Base-by-base conservation (phyloP, 2,797 vertebrate genomes). In the Rhabdomys pumilio region DNA sequence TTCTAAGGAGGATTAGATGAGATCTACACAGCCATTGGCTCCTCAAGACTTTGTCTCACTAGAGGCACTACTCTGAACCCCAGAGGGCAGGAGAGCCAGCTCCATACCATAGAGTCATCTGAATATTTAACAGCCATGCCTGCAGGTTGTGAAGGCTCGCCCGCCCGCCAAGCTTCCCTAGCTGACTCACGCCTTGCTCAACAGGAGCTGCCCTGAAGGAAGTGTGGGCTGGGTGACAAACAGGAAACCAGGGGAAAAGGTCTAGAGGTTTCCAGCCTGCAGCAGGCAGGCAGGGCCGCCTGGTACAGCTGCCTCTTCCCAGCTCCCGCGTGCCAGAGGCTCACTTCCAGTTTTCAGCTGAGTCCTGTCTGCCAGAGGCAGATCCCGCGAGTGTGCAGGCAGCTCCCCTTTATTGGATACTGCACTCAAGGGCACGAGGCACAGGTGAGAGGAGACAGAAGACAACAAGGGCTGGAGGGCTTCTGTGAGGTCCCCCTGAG, bases 101-200 rank as follows among this genome's bases (percentile, higher is more conserved):
- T 86, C 95, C 31, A 92, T 85, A 59, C 65, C 4, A 13, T 2
- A 75, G 86, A 89, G 93, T 92, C 88, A 93, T 82, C 77, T 97
- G 63, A 97, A 89, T 97, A 91, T 92, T 96, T 97, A 95, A 96
- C 84, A 93, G 67, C 85, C 0, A 2, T 86, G 97, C 97, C 97
- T 91, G 88, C 81, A 96, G 96, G 96, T 53, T 93, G 91, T n/a
- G 79, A 95, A 97, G 93, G 93, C 80, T 93, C 84, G 85, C 92
- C 90, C 65, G 65, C 92, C 90, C 65, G 61, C 86, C 59, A 6
- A 47, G 50, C 86, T 90, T 88, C 90, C 93, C 75, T n/a, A 3
- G 91, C 95, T 98, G 97, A 97, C 93, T 98, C 97, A 97, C 26
- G 83, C 89, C 89, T 97, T 79, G 73, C 96, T 96, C 97, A 96